phyloP scores from a whole-genome alignment of 2,888 invertebrate species.

The Alentia gelatinosa region DNA sequence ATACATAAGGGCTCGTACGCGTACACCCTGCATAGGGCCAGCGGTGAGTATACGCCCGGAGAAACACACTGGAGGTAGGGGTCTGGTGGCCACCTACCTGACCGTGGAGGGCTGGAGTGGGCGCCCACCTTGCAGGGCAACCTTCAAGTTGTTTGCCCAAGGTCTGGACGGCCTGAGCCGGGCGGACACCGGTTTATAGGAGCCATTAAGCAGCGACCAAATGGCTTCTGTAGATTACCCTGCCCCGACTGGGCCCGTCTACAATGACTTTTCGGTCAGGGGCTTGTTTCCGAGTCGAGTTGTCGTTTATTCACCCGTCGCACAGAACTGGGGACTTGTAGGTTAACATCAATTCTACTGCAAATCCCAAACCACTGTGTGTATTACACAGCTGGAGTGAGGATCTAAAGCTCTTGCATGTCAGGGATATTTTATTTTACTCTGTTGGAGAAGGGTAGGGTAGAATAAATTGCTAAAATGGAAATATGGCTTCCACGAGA shows the following conservation, averaged over 20 bases:
- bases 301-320: too few species aligned
- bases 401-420: too few species aligned
- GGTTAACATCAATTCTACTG: too few species aligned
- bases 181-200: neutral
- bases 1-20: neutral
- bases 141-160: conserved; percentile 7
- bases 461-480: too few species aligned
- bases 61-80: neutral
- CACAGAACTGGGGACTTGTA: too few species aligned
- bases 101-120: neutral
- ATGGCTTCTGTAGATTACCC: neutral
- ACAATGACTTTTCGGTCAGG: neutral
- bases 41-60: neutral
- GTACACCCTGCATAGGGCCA: neutral
- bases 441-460: too few species aligned
- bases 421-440: too few species aligned
- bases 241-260: neutral
- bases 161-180: neutral
- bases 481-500: too few species aligned
- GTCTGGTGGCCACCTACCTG: neutral
- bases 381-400: too few species aligned
- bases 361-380: too few species aligned
- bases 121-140: neutral
- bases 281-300: too few species aligned
- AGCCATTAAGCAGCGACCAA: neutral